Evolutionary conservation across 2,888 invertebrate species (phyloP).

Genomic region (Tachina fera): DNA sequence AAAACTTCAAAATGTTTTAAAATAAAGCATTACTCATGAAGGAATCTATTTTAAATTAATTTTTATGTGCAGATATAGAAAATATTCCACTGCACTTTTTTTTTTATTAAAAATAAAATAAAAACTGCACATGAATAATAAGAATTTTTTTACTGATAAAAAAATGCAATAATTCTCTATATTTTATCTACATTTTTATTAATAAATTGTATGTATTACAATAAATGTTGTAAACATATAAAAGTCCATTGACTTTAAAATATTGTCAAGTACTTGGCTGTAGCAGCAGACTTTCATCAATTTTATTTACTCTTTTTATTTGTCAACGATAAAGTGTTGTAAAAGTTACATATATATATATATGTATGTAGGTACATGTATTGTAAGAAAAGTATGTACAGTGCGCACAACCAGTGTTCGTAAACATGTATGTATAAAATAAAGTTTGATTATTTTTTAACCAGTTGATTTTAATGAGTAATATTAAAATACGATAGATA

Average conservation of each 20-base stretch:
- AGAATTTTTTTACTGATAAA: slow-evolving; percentile 26
- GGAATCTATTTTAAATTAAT: too few species aligned
- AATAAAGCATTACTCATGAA: too few species aligned
- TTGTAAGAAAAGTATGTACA: neutral
- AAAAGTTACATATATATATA: neutral
- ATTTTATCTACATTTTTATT: slow-evolving; percentile 42
- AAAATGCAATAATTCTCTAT: slow-evolving; percentile 14
- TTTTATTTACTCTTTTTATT: slow-evolving; percentile 24
- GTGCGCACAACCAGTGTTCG: neutral
- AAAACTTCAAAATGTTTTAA: too few species aligned
- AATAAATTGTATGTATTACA: neutral
- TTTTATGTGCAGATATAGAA: too few species aligned
- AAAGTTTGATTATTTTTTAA: too few species aligned
- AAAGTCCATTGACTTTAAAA: slow-evolving; percentile 57
- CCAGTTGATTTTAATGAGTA: too few species aligned
- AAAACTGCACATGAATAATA: neutral
- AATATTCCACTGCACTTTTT: too few species aligned
- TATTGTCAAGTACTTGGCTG: slow-evolving; percentile 37
- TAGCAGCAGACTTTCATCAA: slow-evolving; percentile 16
- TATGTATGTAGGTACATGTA: neutral
- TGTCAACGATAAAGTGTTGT: slow-evolving; percentile 40
- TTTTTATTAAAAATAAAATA: neutral
- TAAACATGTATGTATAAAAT: too few species aligned
- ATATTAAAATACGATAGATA: too few species aligned
- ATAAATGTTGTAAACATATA: slow-evolving; percentile 46